Percentiles rank a stretch among this genome's conserved stretches.
Evolutionary conservation across 35 echinoderm and acorn worm genomes (phyloP).

Genomic region (Diadema setosum): DNA sequence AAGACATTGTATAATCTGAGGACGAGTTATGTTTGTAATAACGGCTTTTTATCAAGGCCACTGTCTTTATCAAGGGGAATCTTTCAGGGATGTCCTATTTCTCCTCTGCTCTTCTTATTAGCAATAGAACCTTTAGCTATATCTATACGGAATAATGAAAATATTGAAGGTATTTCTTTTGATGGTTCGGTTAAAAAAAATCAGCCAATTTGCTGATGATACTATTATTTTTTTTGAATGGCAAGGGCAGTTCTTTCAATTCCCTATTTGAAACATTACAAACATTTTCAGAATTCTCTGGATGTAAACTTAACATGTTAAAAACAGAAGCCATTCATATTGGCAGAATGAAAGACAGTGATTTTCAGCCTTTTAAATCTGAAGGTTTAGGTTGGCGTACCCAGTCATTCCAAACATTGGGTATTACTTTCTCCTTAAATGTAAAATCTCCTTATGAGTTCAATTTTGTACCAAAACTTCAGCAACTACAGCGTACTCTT

Average conservation of each 20-base stretch:
- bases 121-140: not conserved
- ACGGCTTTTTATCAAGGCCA: not conserved
- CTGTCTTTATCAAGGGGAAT: not conserved
- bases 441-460: too few relatives aligned
- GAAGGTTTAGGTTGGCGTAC: too few relatives aligned
- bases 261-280: not conserved
- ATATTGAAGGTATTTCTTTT: not conserved
- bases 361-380: not conserved
- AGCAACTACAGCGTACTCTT: not conserved
- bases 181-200: not conserved
- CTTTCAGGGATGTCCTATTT: slow-evolving; percentile 12
- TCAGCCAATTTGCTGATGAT: not conserved
- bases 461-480: not conserved
- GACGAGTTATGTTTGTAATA: not conserved
- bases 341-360: not conserved
- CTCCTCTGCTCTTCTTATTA: slow-evolving; percentile 5
- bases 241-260: not conserved
- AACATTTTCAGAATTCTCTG: not conserved
- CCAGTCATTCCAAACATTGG: too few relatives aligned
- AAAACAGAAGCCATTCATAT: not conserved
- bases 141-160: not conserved
- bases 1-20: slow-evolving; percentile 6
- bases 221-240: not conserved
- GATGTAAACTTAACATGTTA: not conserved
- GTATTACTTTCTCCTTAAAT: too few relatives aligned